Conservation (phyloP, 1,140 invertebrate species). For the Bradynema listronoti region DNA sequence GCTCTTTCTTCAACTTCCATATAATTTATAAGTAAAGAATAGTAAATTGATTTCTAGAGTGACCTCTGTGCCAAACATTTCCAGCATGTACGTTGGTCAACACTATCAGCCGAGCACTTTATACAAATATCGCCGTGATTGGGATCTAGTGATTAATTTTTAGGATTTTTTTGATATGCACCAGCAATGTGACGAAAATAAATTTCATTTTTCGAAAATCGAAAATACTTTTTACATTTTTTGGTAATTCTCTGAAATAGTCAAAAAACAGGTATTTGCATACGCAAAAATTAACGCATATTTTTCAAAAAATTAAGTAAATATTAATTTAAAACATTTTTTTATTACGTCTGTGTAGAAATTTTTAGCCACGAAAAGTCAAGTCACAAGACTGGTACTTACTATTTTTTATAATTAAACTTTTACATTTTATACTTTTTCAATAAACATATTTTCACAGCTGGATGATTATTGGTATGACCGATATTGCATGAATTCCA, state of each 20-base stretch:
- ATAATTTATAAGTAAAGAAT: not conserved
- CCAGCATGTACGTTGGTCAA: slow-evolving; percentile 36
- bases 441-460: slow-evolving; percentile 35
- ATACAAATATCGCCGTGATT: slow-evolving; percentile 45
- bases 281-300: not conserved
- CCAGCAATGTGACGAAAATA: too few species aligned
- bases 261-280: not conserved
- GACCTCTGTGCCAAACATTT: slow-evolving; percentile 53
- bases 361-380: too few species aligned
- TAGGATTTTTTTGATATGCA: slow-evolving; percentile 1
- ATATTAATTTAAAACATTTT: too few species aligned
- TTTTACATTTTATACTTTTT: slow-evolving; percentile 6
- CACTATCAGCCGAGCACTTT: slow-evolving; percentile 44
- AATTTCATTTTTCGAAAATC: too few species aligned
- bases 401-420: slow-evolving; percentile 9
- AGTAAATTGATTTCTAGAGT: slow-evolving; percentile 38
- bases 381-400: too few species aligned
- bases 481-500: slow-evolving; percentile 32
- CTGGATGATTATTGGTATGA: slow-evolving; percentile 44
- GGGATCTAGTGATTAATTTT: slow-evolving; percentile 33
- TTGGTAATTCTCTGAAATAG: not conserved
- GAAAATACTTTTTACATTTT: slow-evolving; percentile 11
- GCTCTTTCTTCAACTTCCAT: too few species aligned
- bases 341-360: too few species aligned
- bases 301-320: too few species aligned